Percentiles rank a stretch among this genome's conserved stretches.
These are phyloP conservation scores for Clarias gariepinus DNA, from an alignment of 2,113 vertebrate genomes.

Conservation along the genomic window DNA sequence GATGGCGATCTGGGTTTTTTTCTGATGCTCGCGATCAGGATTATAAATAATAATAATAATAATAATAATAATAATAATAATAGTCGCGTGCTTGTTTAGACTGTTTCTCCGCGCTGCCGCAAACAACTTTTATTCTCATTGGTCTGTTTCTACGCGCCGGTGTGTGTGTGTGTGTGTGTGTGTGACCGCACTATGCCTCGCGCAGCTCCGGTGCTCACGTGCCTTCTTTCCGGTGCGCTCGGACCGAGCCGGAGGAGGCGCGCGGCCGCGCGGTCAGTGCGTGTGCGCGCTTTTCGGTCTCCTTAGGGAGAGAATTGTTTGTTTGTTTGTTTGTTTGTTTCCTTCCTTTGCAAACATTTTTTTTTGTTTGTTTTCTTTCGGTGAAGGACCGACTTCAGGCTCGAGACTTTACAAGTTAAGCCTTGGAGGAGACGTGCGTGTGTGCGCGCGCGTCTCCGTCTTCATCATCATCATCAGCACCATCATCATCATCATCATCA, in stretches of 20 bases:
- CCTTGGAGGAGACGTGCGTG: background rate
- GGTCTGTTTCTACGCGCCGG: too few relatives aligned
- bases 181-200: slow-evolving; percentile 13
- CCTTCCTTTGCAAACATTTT: background rate
- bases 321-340: background rate
- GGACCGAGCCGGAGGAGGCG: slow-evolving; percentile 25
- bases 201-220: slow-evolving; percentile 18
- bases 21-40: background rate
- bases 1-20: background rate
- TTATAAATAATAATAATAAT: background rate
- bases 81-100: background rate
- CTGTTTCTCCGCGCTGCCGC: background rate
- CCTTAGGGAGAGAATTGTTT: background rate
- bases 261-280: slow-evolving; percentile 14
- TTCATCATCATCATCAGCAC: background rate
- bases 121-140: background rate
- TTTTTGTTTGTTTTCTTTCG: background rate
- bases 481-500: too few relatives aligned
- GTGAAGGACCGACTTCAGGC: background rate
- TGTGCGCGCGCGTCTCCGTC: background rate
- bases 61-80: slow-evolving; percentile 3
- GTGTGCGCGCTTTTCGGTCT: background rate
- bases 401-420: slow-evolving; percentile 4
- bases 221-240: slow-evolving; percentile 16
- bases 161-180: too few relatives aligned